Evolutionary conservation across 1,140 invertebrate genomes (phyloP), one percentile per base, ranked within the genome.

Genomic region (Drosophila funebris): DNA sequence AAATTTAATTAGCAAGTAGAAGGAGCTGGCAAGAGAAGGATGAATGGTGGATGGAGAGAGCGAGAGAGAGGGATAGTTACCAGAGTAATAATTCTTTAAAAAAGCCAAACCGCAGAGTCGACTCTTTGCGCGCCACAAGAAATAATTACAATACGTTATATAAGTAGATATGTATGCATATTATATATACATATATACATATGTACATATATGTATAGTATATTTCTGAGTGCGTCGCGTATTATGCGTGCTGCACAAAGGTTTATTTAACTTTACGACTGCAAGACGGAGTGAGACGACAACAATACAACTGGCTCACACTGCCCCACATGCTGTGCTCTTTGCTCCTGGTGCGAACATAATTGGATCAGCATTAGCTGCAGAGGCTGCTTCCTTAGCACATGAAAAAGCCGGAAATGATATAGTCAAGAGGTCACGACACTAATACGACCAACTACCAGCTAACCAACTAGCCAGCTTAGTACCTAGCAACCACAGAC

Each of bases 381-480:
- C 57, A 53, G n/a, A 53, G 39, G 29, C 46, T 41, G 50, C 46
- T 54, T 39, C 44, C 43, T 67, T 50, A 43, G 50, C 48, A 33
- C 33, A 79, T 63, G 69, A 37, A 41, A 56, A 43, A 62, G 43
- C 68, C 44, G 83, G 72, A 83, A 68, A 88, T 88, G 76, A 88
- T 83, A 83, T 76, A 87, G 78, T 83, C 81, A 81, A 73, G 83
- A 78, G 83, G 78, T 78, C 82, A 88, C 63, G 36, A 73, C 66
- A 78, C 62, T 75, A 73, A 87, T 74, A 64, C 78, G 60, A 66
- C 64, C 78, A 54, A 66, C 64, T 50, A 50, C 62, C 58, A 78
- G 72, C 79, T 74, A 74, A 72, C 62, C 44, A 81, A 75, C 79
- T 74, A 74, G 77, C 69, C 66, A 37, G 61, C 57, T 73, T 70